Base-by-base conservation (phyloP, 2,888 invertebrate species). In the Microplitis manilae region DNA sequence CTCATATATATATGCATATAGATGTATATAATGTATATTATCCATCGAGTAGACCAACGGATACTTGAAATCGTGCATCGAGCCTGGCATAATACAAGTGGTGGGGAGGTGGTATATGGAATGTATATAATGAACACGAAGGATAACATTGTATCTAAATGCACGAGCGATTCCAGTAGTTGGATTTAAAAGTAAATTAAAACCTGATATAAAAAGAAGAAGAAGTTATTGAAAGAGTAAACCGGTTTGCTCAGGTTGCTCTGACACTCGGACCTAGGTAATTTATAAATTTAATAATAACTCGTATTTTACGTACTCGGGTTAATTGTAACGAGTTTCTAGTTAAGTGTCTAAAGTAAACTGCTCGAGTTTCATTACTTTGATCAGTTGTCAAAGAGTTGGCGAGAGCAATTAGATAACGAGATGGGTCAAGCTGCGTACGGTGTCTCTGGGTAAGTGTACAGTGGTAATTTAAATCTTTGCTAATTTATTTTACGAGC, bases 341-440 rank as follows among this genome's bases (percentile, higher is more conserved):
- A 50, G 50, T 50, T 50, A 50, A 50, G 50, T 50, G 60, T 7
- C 67, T 13, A 72, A 39, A 38, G 8, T 13, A 61, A 72, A 72
- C 40, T 39, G 60, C 50, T 50, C 9, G 50, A 50, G 30, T 73
- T 60, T 73, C 30, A 67, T 73, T 41, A 38, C 59, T 38, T 61
- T 73, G n/a, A 65, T n/a, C 65, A 41, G 65, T 73, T 50, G 70
- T 64, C 59, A 30, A 69, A 69, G 50, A 41, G 50, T 13, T 38
- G n/a, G 38, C 6, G 17, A 39, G 20, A 62, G 39, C 41, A 60
- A 20, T 67, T 50, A 64, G 60, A 72, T 40, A 65, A 60, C 17
- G 60, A 7, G 41, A 76, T 76, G 76, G 76, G 76, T 68, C 76
- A 76, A 72, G 67, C 71, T 40, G 68, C 76, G n/a, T 72, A 76